Evolutionary conservation across 2,113 vertebrate species (phyloP).

Genomic region (Platycercus adscitus): DNA sequence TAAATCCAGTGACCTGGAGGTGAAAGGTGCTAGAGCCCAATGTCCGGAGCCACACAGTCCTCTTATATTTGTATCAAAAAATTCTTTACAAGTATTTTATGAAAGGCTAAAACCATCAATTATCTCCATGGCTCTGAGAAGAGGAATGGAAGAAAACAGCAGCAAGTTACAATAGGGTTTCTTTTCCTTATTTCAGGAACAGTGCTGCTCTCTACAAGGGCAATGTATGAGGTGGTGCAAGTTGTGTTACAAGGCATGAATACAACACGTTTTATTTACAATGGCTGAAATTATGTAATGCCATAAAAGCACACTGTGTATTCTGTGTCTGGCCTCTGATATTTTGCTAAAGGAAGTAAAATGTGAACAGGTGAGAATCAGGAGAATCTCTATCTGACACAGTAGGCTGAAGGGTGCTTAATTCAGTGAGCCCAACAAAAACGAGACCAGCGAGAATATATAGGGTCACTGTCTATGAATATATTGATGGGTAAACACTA

Average conservation of each 20-base stretch:
- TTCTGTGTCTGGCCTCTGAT: background rate
- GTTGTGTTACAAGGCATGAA: background rate
- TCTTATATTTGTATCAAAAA: constrained; percentile 7
- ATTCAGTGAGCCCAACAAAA: background rate
- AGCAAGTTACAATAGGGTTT: background rate
- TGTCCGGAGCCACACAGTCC: background rate
- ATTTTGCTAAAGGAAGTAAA: background rate
- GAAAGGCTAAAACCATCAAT: background rate
- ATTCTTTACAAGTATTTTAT: constrained; percentile 4
- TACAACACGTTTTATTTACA: background rate
- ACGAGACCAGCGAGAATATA: background rate
- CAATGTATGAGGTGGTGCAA: background rate
- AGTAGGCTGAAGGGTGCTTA: background rate
- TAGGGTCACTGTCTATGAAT: background rate
- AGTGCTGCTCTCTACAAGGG: background rate
- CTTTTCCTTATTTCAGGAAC: background rate
- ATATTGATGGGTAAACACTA: background rate
- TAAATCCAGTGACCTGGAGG: constrained; percentile 9
- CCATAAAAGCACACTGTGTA: background rate
- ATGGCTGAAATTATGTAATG: background rate
- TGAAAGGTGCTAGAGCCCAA: background rate
- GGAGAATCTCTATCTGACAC: background rate
- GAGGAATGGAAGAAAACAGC: background rate
- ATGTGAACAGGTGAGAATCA: background rate
- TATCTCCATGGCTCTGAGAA: background rate